A percentile compares a stretch with the other conserved stretches of the same genome.
Evolutionary conservation across 1,140 invertebrate genomes (phyloP).

Genomic region (Camponotus vicinus): DNA sequence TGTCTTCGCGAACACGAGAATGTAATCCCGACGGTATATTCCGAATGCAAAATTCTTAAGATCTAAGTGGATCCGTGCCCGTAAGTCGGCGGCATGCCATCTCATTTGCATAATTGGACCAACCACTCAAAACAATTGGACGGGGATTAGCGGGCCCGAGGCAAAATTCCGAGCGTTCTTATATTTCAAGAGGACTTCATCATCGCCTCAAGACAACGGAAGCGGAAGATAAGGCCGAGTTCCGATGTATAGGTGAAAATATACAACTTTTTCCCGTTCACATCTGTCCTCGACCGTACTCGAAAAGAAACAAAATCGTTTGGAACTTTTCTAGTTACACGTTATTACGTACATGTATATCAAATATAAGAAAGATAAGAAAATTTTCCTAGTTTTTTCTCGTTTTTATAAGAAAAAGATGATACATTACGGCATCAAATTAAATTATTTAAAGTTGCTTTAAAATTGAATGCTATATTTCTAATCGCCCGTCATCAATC

Average conservation of each 20-base stretch:
- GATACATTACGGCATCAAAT: background rate
- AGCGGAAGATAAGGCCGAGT: background rate
- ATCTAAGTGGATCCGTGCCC: conserved; percentile 52
- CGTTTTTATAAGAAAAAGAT: background rate
- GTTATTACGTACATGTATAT: conserved; percentile 21
- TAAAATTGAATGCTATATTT: background rate
- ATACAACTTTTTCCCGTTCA: conserved; percentile 19
- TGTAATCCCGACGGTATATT: conserved; percentile 42
- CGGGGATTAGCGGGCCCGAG: conserved; percentile 72
- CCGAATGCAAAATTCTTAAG: conserved; percentile 64
- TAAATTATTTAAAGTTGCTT: conserved; percentile 27
- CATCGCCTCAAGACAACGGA: background rate
- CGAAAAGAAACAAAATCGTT: conserved; percentile 42
- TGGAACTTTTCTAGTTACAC: conserved; percentile 21
- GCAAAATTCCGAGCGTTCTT: conserved; percentile 58
- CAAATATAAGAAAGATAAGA: background rate
- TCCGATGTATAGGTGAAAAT: background rate
- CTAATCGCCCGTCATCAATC: background rate
- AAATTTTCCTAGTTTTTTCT: background rate
- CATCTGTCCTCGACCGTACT: background rate
- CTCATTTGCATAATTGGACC: conserved; percentile 81
- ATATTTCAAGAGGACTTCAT: conserved; percentile 40
- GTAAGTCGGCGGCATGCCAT: conserved; percentile 73
- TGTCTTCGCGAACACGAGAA: conserved; percentile 45
- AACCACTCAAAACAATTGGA: conserved; percentile 82